phyloP scores from a whole-genome alignment of 2,888 invertebrate genomes.

The Tetragonisca angustula region DNA sequence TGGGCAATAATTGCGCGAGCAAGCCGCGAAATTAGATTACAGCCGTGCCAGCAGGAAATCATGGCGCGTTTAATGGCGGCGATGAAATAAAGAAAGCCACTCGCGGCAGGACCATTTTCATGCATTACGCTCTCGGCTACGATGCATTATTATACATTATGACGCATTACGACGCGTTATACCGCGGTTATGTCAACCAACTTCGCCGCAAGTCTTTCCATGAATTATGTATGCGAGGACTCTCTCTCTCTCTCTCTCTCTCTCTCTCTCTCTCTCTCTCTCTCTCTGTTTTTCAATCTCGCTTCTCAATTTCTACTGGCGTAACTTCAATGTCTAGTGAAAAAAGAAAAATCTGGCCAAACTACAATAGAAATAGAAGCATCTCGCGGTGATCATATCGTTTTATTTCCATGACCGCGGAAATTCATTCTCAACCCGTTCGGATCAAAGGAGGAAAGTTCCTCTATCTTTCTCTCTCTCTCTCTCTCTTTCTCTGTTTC shows the following conservation, averaged over 20 bases:
- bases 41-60: conserved; percentile 58
- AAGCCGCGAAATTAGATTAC: conserved; percentile 63
- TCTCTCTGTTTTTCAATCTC: neutral
- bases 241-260: neutral
- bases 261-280: neutral
- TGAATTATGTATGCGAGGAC: conserved; percentile 19
- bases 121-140: conserved; percentile 59
- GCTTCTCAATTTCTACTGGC: neutral
- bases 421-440: neutral
- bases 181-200: conserved; percentile 49
- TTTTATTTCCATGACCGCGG: neutral
- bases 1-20: conserved; percentile 58
- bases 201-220: conserved; percentile 26
- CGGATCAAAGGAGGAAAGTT: neutral
- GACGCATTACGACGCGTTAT: conserved; percentile 62
- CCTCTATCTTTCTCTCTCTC: too few species aligned
- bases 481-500: neutral
- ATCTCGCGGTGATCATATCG: neutral
- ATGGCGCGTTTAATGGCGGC: conserved; percentile 60
- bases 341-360: neutral
- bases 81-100: conserved; percentile 67
- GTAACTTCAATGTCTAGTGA: neutral
- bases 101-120: conserved; percentile 61
- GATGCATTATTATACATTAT: conserved; percentile 69
- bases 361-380: neutral